Percentiles rank a stretch among this genome's conserved stretches.
Conservation (phyloP, 2,888 invertebrate species). For the Bombylius major region DNA sequence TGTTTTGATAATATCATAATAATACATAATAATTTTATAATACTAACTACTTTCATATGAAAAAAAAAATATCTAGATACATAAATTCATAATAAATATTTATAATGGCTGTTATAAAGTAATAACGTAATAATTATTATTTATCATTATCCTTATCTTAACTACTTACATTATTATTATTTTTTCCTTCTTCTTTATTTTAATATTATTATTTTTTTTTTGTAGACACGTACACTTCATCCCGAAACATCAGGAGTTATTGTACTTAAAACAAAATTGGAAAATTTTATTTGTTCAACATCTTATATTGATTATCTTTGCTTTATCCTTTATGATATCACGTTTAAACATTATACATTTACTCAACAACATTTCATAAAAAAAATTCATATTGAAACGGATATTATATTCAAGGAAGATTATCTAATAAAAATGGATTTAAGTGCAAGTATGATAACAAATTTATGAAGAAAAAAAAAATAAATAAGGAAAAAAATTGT, state of each 20-base stretch:
- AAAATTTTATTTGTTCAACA: background rate
- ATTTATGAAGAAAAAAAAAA: background rate
- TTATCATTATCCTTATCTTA: no score
- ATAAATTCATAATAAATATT: no score
- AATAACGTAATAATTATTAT: no score
- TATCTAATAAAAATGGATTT: slow-evolving; percentile 5
- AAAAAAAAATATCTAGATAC: no score
- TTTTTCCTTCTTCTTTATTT: no score
- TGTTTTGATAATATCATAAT: no score
- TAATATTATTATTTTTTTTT: background rate
- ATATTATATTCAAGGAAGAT: slow-evolving; percentile 6
- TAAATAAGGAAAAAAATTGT: no score
- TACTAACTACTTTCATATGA: no score
- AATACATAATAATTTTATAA: no score
- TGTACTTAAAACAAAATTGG: slow-evolving; percentile 4
- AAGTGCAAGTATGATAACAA: slow-evolving; percentile 1
- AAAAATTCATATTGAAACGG: slow-evolving; percentile 7
- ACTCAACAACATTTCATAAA: slow-evolving; percentile 7
- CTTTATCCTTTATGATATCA: slow-evolving; percentile 8
- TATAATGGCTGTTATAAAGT: no score
- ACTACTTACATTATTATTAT: no score
- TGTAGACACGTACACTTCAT: slow-evolving; percentile 2
- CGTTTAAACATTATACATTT: background rate
- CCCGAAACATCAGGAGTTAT: slow-evolving; percentile 9
- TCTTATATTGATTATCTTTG: background rate